phyloP scores from a whole-genome alignment of 2,888 invertebrate species.

The Apamea sordens region DNA sequence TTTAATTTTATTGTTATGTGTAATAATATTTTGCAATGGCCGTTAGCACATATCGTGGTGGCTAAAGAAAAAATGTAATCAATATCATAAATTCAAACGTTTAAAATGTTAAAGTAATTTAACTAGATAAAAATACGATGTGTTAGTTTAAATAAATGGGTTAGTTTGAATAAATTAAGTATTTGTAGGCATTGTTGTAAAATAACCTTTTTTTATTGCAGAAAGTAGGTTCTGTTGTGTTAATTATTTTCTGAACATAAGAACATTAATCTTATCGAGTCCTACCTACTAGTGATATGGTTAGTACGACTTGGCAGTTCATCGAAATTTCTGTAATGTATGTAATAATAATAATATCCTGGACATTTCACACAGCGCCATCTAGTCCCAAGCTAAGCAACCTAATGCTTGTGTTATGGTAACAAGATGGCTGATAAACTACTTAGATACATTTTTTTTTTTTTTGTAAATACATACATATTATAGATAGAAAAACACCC shows the following conservation, averaged over 20 bases:
- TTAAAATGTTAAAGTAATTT: slow-evolving; percentile 44
- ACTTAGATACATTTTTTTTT: no score
- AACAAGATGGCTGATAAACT: no score
- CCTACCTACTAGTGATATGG: background rate
- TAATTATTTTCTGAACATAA: background rate
- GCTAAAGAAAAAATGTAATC: slow-evolving; percentile 34
- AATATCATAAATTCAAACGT: slow-evolving; percentile 43
- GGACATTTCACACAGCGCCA: no score
- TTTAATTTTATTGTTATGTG: slow-evolving; percentile 29
- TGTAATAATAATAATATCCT: no score
- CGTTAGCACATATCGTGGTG: slow-evolving; percentile 10
- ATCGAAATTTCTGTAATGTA: background rate
- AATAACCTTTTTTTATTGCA: background rate
- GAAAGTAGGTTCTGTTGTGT: background rate
- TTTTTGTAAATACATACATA: no score
- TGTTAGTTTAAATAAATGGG: slow-evolving; percentile 25
- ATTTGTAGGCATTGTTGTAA: background rate
- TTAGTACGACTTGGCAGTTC: background rate
- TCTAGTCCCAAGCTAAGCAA: no score
- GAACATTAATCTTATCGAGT: background rate
- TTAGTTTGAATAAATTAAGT: slow-evolving; percentile 14
- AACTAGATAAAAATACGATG: slow-evolving; percentile 27
- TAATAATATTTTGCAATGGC: slow-evolving; percentile 25
- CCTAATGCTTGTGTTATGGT: no score
- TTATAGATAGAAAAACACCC: no score